Percentiles rank a stretch among this genome's conserved stretches.
These are phyloP conservation scores for Tympanuchus pallidicinctus DNA, from an alignment of 2,113 vertebrate species.

Conservation along the genomic window DNA sequence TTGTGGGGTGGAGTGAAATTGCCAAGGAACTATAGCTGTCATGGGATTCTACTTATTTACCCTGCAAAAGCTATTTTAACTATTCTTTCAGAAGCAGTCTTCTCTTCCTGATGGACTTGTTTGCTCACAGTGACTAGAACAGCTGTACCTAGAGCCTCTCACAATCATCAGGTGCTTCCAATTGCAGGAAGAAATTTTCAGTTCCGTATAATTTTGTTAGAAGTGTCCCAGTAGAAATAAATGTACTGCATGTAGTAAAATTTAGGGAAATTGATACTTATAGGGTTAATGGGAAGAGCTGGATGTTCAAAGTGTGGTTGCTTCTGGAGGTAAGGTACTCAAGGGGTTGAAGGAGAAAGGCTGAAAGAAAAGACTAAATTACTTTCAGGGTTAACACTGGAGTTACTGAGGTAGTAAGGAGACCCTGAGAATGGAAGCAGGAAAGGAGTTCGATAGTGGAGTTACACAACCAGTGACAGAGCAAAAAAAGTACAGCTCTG, in stretches of 20 bases:
- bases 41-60: neutral
- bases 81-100: neutral
- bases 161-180: rapidly evolving
- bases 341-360: neutral
- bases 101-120: rapidly evolving
- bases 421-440: neutral
- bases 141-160: neutral
- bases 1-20: neutral
- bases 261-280: neutral
- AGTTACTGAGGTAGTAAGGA: neutral
- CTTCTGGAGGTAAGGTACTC: neutral
- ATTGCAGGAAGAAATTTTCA: neutral
- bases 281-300: neutral
- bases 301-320: neutral
- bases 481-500: neutral
- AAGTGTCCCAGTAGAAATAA: neutral
- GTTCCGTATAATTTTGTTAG: neutral
- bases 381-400: neutral
- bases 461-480: neutral
- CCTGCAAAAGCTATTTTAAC: neutral
- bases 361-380: neutral
- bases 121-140: neutral
- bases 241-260: neutral
- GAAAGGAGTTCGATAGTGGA: neutral
- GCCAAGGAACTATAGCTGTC: neutral